Conservation (phyloP, 2,888 invertebrate genomes). For the Catonia carolina region DNA sequence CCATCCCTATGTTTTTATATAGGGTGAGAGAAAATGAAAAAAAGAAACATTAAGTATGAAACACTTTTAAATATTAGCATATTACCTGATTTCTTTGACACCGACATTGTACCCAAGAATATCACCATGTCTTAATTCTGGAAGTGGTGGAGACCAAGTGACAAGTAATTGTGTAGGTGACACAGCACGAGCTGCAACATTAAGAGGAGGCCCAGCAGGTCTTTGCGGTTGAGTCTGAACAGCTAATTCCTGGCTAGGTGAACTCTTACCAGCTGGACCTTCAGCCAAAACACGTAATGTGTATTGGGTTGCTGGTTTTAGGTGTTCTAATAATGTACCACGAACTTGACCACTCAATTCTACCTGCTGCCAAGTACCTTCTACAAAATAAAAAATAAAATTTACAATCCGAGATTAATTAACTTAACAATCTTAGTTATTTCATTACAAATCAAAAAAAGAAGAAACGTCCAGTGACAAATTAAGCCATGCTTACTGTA, state of each 20-base stretch:
- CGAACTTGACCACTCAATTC: conserved; percentile 59
- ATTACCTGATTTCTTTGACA: conserved; percentile 48
- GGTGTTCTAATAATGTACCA: conserved; percentile 57
- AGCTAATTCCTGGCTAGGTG: conserved; percentile 55
- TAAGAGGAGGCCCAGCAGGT: conserved; percentile 62
- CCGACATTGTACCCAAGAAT: conserved; percentile 71
- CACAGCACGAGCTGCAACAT: conserved; percentile 59
- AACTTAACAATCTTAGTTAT: background rate
- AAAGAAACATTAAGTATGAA: too few species aligned
- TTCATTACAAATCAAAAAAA: too few species aligned
- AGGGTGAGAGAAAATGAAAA: too few species aligned
- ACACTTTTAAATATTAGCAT: too few species aligned
- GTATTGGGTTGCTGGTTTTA: conserved; percentile 65
- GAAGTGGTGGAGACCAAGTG: conserved; percentile 64
- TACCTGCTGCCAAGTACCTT: conserved; percentile 57
- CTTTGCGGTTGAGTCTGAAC: conserved; percentile 63
- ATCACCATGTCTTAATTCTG: conserved; percentile 64
- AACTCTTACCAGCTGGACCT: conserved; percentile 61
- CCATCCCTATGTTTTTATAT: too few species aligned
- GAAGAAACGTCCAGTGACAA: too few species aligned
- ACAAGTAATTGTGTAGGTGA: conserved; percentile 67
- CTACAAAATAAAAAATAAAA: conserved; percentile 18
- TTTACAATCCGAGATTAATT: background rate
- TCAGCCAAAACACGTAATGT: conserved; percentile 64
- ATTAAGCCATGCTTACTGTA: too few species aligned